phyloP scores from a whole-genome alignment of 2,888 invertebrate genomes.

The Leptinotarsa haldemani region DNA sequence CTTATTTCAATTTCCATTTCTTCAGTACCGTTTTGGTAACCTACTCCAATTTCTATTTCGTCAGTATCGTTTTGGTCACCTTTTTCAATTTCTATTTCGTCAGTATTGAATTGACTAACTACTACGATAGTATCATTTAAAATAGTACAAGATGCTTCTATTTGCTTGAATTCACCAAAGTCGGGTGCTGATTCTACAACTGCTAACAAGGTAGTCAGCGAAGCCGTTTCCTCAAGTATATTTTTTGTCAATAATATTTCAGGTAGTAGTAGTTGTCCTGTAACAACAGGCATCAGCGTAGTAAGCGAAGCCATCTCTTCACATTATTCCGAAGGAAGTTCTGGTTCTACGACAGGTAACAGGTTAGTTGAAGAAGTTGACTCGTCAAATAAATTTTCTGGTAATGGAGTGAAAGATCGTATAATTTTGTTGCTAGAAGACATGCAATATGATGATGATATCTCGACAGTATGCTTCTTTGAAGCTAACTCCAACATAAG shows the following conservation, averaged over 20 bases:
- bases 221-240: constrained; percentile 24
- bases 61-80: background rate
- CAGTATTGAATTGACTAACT: constrained; percentile 1
- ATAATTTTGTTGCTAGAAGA: constrained; percentile 19
- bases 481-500: constrained; percentile 3
- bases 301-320: constrained; percentile 16
- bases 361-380: constrained; percentile 28
- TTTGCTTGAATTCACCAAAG: constrained; percentile 33
- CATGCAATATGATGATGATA: constrained; percentile 21
- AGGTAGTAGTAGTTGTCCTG: constrained; percentile 19
- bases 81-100: background rate
- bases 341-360: constrained; percentile 23
- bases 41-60: background rate
- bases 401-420: constrained; percentile 22
- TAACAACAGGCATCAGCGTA: constrained; percentile 18
- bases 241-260: constrained; percentile 19
- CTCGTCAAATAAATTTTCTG: constrained; percentile 32
- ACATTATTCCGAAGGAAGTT: constrained; percentile 17
- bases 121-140: constrained; percentile 20
- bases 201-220: constrained; percentile 32
- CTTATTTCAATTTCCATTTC: background rate
- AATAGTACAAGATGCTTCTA: constrained; percentile 33
- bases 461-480: constrained; percentile 4
- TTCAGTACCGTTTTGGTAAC: too few relatives aligned
- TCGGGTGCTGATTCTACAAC: constrained; percentile 33